phyloP scores from a whole-genome alignment of 1,140 invertebrate species.

The Tetramorium parvispinum region DNA sequence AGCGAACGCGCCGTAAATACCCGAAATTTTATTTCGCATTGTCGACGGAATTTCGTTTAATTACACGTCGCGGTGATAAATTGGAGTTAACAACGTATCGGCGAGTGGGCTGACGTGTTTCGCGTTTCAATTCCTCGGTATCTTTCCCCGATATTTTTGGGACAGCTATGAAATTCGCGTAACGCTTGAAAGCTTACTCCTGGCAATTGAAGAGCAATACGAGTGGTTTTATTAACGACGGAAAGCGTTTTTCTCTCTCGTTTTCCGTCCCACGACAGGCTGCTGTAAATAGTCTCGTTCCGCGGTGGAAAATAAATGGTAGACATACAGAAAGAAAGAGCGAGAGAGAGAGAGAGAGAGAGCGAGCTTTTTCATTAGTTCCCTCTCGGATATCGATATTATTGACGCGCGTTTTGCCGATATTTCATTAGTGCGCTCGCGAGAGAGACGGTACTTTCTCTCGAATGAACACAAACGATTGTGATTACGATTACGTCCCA shows the following conservation, averaged over 20 bases:
- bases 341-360: not conserved
- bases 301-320: not conserved
- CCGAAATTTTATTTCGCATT: slow-evolving; percentile 11
- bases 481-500: slow-evolving; percentile 2
- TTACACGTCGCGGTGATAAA: slow-evolving; percentile 29
- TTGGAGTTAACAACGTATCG: slow-evolving; percentile 13
- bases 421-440: slow-evolving; percentile 5
- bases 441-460: not conserved
- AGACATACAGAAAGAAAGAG: not conserved
- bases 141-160: slow-evolving; percentile 24
- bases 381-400: slow-evolving; percentile 6
- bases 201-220: slow-evolving; percentile 21
- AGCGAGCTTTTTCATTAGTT: slow-evolving; percentile 28
- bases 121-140: not conserved
- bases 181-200: not conserved
- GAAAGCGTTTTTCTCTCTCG: slow-evolving; percentile 6
- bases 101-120: not conserved
- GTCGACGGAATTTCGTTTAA: slow-evolving; percentile 35
- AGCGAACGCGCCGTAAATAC: slow-evolving; percentile 16
- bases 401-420: slow-evolving; percentile 28
- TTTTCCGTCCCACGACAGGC: not conserved
- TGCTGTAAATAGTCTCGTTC: slow-evolving; percentile 19
- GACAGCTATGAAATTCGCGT: slow-evolving; percentile 10
- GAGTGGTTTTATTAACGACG: slow-evolving; percentile 32
- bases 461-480: not conserved